phyloP scores from a whole-genome alignment of 2,113 vertebrate species.

The Elgaria multicarinata region DNA sequence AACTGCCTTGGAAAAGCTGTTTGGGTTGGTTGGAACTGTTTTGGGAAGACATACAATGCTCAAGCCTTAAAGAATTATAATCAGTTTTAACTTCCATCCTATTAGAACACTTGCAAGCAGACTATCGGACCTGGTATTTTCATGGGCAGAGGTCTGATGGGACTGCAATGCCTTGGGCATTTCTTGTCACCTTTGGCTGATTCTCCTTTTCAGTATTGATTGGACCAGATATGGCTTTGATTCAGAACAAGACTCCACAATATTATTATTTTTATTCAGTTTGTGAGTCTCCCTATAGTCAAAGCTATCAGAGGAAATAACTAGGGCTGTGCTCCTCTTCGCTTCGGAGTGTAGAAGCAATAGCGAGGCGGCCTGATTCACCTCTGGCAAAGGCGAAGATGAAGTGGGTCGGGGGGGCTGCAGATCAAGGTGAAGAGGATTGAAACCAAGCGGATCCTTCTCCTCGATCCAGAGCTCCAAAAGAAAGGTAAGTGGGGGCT shows the following conservation, averaged over 20 bases:
- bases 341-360: too few species aligned
- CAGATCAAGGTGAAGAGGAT: too few species aligned
- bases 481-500: too few species aligned
- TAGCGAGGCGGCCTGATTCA: too few species aligned
- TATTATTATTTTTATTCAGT: not conserved
- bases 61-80: not conserved
- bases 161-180: not conserved
- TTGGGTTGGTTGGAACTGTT: not conserved
- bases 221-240: not conserved
- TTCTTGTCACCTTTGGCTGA: not conserved
- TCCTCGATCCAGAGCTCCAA: too few species aligned
- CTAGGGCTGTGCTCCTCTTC: too few species aligned
- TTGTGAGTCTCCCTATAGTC: too few species aligned
- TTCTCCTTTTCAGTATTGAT: not conserved
- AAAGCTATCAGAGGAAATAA: too few species aligned
- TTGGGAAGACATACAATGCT: not conserved
- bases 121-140: not conserved
- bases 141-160: not conserved
- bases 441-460: too few species aligned
- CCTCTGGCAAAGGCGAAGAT: too few species aligned
- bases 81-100: not conserved
- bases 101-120: not conserved
- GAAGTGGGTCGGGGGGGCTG: too few species aligned
- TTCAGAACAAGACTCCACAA: not conserved
- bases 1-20: too few species aligned